Evolutionary conservation across 2,888 invertebrate species (phyloP).

Genomic region (Ischnura elegans): DNA sequence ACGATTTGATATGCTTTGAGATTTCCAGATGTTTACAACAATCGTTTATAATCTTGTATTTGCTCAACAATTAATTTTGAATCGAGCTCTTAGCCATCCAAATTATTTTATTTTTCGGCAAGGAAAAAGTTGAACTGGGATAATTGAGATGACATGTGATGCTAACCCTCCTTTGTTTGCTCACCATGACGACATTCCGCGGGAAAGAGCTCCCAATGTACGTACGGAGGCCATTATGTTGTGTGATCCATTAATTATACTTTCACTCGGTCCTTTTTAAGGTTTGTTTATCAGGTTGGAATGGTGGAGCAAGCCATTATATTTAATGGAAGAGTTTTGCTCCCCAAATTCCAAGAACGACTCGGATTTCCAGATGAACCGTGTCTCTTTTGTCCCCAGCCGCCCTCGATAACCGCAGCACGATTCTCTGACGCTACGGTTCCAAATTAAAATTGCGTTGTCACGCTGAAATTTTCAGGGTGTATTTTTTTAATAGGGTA

Average conservation of each 20-base stretch:
- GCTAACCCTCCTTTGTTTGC: background rate
- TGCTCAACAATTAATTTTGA: background rate
- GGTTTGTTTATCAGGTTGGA: background rate
- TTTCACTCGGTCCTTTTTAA: background rate
- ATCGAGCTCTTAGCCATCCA: background rate
- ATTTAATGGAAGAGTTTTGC: background rate
- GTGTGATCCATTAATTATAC: conserved; percentile 12
- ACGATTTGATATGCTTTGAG: background rate
- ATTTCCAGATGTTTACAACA: background rate
- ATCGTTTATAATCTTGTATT: background rate
- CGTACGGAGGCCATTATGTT: background rate
- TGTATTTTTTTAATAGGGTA: too few species aligned
- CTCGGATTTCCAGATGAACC: background rate
- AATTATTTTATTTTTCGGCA: background rate
- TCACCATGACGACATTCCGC: background rate
- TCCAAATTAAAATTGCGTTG: too few species aligned
- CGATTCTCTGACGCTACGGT: too few species aligned
- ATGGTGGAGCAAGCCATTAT: background rate
- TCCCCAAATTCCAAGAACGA: background rate
- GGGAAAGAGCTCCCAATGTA: background rate
- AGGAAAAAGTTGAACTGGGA: conserved; percentile 14
- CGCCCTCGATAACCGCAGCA: too few species aligned
- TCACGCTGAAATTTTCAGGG: too few species aligned
- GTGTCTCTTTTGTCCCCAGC: background rate
- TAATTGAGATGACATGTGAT: background rate